These are phyloP conservation scores for Drosophila austrosaltans DNA, from an alignment of 2,888 invertebrate genomes.

Conservation along the genomic window DNA sequence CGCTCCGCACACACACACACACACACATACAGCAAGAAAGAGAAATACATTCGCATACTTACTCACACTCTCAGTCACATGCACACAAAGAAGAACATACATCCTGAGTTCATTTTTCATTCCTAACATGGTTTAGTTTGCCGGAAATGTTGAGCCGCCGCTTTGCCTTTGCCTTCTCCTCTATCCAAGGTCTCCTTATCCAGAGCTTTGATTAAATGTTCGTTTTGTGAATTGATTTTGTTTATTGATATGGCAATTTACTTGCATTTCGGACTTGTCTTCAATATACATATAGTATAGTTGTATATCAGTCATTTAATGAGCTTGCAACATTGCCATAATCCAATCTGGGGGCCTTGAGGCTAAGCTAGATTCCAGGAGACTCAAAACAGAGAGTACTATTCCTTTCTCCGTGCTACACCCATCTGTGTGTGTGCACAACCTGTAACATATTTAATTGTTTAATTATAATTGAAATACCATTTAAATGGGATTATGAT, in stretches of 20 bases:
- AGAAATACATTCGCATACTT: slow-evolving; percentile 18
- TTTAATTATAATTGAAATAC: slow-evolving; percentile 47
- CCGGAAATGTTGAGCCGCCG: slow-evolving; percentile 80
- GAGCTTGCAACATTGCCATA: slow-evolving; percentile 52
- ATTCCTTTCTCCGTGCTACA: too few species aligned
- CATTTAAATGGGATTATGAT: slow-evolving; percentile 45
- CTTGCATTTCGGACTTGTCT: slow-evolving; percentile 23
- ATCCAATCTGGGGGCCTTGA: slow-evolving; percentile 49
- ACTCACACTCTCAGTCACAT: slow-evolving; percentile 1
- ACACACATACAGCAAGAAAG: background rate
- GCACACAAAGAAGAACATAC: slow-evolving; percentile 7
- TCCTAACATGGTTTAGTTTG: slow-evolving; percentile 74
- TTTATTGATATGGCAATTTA: slow-evolving; percentile 54
- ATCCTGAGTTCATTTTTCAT: slow-evolving; percentile 74
- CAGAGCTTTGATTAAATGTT: slow-evolving; percentile 69
- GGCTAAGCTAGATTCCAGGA: slow-evolving; percentile 11
- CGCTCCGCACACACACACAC: slow-evolving; percentile 14
- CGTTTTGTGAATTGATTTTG: slow-evolving; percentile 52
- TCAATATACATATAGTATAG: background rate
- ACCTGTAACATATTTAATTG: slow-evolving; percentile 57
- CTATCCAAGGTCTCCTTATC: slow-evolving; percentile 20
- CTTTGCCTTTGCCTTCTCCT: slow-evolving; percentile 51
- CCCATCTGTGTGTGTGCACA: slow-evolving; percentile 20
- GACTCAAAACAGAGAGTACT: too few species aligned
- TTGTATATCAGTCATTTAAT: slow-evolving; percentile 29